Base-by-base conservation (phyloP, 2,113 vertebrate species). In the Guaruba guarouba region DNA sequence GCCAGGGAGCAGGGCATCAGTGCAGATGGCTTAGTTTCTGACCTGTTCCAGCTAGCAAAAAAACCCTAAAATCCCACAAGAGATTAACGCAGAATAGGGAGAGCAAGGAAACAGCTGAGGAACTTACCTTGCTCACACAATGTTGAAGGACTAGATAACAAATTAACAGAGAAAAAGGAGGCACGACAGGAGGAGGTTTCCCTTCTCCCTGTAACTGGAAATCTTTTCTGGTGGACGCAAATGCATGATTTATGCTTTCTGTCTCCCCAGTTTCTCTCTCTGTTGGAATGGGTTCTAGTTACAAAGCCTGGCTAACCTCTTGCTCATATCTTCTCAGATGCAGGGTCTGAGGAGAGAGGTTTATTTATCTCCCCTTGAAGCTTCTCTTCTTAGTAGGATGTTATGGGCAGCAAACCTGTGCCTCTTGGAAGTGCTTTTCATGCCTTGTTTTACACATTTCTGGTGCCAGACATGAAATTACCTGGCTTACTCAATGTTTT, bases 1-100 rank as follows among this genome's bases (percentile, higher is more conserved):
- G 33, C 22, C 20, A 43, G 25, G 43, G 15, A 37, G 4, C 35
- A 31, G 37, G 37, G 37, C 20, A 49, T 31, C 51, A 54, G 28
- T 70, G 22, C 1, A 59, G 18, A 86, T 35, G 11, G 11, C 23
- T 92, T 95, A 84, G 31, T 33, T 91, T 82, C 61, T 78, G 55
- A 59, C 7, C 8, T 52, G 24, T 57, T 54, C 16, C 27, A 82
- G 6, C 15, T 44, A 48, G 8, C 5, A 51, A 51, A 73, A 44
- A 15, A 17, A 4, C 12, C 19, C 23, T 17, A 46, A 41, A 33
- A 13, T 9, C 2, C 2, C 19, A 4, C 37, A 6, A 57, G 1
- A 59, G 3, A 43, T 28, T 54, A 10, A 35, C 16, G 55, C 7
- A 54, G 43, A 64, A 49, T 44, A 59, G 22, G 16, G 37, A 54